A percentile compares a stretch with the other conserved stretches of the same genome.
phyloP scores from a whole-genome alignment of 1,140 invertebrate species.

The Archivesica marissinica region DNA sequence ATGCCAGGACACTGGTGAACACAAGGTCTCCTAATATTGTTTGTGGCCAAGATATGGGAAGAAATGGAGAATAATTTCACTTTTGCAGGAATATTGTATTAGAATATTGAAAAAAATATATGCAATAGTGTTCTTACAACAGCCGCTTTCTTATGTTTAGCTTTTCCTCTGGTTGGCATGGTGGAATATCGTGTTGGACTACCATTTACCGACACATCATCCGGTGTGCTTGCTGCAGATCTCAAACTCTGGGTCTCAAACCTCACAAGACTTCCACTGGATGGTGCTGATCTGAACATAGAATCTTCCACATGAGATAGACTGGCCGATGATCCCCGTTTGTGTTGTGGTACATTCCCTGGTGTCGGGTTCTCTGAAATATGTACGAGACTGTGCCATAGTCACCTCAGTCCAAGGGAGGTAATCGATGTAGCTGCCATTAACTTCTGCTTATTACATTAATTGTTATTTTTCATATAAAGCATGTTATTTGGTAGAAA shows the following conservation, averaged over 20 bases:
- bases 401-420: too few relatives aligned
- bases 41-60: too few relatives aligned
- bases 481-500: too few relatives aligned
- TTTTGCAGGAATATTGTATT: too few relatives aligned
- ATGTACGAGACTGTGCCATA: too few relatives aligned
- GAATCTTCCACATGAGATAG: constrained; percentile 80
- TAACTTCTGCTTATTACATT: too few relatives aligned
- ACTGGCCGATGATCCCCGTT: constrained; percentile 80
- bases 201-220: constrained; percentile 56
- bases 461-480: too few relatives aligned
- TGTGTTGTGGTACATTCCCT: constrained; percentile 64
- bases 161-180: constrained; percentile 56
- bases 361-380: constrained; percentile 29
- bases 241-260: constrained; percentile 64
- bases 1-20: too few relatives aligned
- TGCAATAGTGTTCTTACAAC: constrained; percentile 8
- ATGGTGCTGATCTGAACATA: constrained; percentile 70
- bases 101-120: too few relatives aligned
- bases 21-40: too few relatives aligned
- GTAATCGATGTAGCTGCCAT: too few relatives aligned
- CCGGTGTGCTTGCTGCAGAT: constrained; percentile 67
- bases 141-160: constrained; percentile 49
- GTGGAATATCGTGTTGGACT: constrained; percentile 64
- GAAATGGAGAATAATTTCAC: too few relatives aligned
- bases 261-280: constrained; percentile 61